phyloP scores from a whole-genome alignment of 2,888 invertebrate genomes.

The Hydrotaea cyrtoneurina region DNA sequence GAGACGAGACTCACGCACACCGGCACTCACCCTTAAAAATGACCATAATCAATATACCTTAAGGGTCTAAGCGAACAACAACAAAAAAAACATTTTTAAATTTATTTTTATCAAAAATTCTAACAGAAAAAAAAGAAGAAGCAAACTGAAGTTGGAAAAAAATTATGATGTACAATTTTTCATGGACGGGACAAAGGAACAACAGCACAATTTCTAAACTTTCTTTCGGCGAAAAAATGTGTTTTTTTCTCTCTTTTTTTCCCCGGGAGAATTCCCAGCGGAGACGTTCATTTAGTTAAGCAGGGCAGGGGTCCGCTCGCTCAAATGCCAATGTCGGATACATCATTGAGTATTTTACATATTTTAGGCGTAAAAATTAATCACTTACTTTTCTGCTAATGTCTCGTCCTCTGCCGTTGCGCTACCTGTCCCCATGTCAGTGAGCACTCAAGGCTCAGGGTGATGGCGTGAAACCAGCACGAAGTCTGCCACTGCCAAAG shows the following conservation, averaged over 20 bases:
- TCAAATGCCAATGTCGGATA: constrained; percentile 68
- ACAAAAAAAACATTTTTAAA: constrained; percentile 50
- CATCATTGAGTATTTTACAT: constrained; percentile 79
- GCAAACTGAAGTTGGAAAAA: constrained; percentile 63
- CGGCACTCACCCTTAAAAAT: constrained; percentile 55
- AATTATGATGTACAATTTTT: constrained; percentile 78
- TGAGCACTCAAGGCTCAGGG: background rate
- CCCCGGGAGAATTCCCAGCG: constrained; percentile 48
- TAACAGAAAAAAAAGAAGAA: constrained; percentile 42
- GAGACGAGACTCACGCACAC: background rate
- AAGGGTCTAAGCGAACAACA: constrained; percentile 63
- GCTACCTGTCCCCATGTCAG: constrained; percentile 21
- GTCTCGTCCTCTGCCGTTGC: constrained; percentile 37
- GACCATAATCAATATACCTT: constrained; percentile 80
- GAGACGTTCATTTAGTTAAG: constrained; percentile 62
- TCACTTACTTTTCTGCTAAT: constrained; percentile 79
- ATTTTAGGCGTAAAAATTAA: constrained; percentile 80
- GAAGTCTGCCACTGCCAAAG: constrained; percentile 66
- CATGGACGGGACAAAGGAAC: constrained; percentile 70
- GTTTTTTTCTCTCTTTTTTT: constrained; percentile 29
- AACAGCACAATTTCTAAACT: constrained; percentile 55
- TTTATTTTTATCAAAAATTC: constrained; percentile 64
- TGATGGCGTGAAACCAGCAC: constrained; percentile 15
- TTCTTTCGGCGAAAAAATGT: constrained; percentile 49
- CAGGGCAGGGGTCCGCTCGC: constrained; percentile 37